A percentile compares a stretch with the other conserved stretches of the same genome.
Evolutionary conservation across 37 sponge, comb jelly and placozoan genomes (phyloP).

Genomic region (Amphimedon queenslandica): DNA sequence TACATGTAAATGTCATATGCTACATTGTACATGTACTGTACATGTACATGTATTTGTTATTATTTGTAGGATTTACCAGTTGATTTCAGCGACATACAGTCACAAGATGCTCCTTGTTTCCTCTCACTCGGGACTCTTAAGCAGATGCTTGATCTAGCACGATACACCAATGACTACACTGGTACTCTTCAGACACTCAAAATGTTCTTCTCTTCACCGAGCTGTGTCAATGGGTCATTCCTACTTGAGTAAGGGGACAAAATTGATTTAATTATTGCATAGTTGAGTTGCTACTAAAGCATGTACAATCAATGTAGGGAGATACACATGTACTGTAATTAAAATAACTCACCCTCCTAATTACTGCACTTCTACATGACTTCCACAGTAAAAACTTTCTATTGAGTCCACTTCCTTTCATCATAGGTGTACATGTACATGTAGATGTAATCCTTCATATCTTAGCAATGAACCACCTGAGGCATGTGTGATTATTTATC

Average conservation of each 20-base stretch:
- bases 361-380: too few relatives aligned
- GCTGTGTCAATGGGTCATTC: slow-evolving; percentile 50
- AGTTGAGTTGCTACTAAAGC: not conserved
- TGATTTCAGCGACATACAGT: not conserved
- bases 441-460: not conserved
- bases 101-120: not conserved
- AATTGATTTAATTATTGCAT: not conserved
- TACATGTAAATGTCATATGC: not conserved
- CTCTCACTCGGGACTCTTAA: not conserved
- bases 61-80: not conserved
- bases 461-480: not conserved
- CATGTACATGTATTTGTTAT: not conserved
- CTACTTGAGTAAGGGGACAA: slow-evolving; percentile 14
- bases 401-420: not conserved
- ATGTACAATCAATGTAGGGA: not conserved
- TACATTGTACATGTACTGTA: not conserved
- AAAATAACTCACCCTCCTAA: not conserved
- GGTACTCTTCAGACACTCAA: not conserved
- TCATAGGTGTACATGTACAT: not conserved
- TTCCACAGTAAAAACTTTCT: too few relatives aligned
- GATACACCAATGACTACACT: not conserved
- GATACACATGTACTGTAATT: not conserved
- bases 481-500: not conserved
- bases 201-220: slow-evolving; percentile 27
- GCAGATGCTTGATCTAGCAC: slow-evolving; percentile 8